These are phyloP conservation scores for Poeciliopsis retropinna DNA, from an alignment of 2,113 vertebrate species.

Conservation along the genomic window DNA sequence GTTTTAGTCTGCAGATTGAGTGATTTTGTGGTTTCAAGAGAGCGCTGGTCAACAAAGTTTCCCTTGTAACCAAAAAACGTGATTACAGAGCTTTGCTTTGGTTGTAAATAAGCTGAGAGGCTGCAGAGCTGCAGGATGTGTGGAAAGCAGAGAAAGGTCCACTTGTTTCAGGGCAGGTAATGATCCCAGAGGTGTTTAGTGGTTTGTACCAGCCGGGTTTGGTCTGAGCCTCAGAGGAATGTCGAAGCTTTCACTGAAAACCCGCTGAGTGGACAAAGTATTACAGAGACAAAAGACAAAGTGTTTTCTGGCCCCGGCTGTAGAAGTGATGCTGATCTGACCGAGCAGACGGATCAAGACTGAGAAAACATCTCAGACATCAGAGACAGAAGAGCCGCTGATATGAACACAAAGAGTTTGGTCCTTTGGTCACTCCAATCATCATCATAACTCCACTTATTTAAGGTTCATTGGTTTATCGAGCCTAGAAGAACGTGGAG, in stretches of 20 bases:
- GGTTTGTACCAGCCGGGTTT: constrained; percentile 2
- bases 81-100: constrained; percentile 11
- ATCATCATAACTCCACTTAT: no score
- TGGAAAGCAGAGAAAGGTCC: constrained; percentile 12
- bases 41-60: not conserved
- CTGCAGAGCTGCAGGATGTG: not conserved
- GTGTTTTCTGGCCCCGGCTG: constrained; percentile 9
- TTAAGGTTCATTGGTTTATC: no score
- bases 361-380: constrained; percentile 37
- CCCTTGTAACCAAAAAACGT: constrained; percentile 2
- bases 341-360: not conserved
- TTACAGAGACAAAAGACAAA: constrained; percentile 19
- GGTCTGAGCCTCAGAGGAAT: constrained; percentile 47
- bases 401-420: not conserved
- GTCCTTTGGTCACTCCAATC: no score
- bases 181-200: not conserved
- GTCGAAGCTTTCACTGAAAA: constrained; percentile 31
- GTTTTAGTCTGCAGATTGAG: no score
- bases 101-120: constrained; percentile 11
- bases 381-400: not conserved
- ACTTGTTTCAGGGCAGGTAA: constrained; percentile 15
- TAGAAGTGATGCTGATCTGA: constrained; percentile 45
- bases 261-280: constrained; percentile 13
- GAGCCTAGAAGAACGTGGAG: no score
- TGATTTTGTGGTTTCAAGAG: constrained; percentile 1